phyloP scores from a whole-genome alignment of 1,140 invertebrate species.

The Pectinophora gossypiella region DNA sequence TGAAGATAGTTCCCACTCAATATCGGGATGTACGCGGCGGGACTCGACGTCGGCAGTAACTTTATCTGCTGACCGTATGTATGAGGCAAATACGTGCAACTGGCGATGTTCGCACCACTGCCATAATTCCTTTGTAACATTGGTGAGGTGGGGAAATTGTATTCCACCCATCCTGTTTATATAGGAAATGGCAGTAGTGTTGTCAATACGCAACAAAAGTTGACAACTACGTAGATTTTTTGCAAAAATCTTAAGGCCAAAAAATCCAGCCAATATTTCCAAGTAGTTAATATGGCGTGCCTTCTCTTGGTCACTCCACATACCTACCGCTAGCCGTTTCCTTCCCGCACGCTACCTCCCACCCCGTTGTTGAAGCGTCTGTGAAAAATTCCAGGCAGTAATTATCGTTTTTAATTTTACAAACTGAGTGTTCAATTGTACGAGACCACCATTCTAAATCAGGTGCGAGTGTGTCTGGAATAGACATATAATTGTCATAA shows the following conservation, averaged over 20 bases:
- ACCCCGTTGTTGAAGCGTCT: slow-evolving; percentile 40
- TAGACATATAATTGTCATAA: neutral
- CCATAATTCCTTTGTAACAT: neutral
- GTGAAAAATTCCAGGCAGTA: slow-evolving; percentile 36
- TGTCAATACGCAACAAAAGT: slow-evolving; percentile 23
- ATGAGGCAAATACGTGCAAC: neutral
- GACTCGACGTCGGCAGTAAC: slow-evolving; percentile 1
- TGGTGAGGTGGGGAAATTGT: slow-evolving; percentile 3
- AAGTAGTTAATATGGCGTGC: slow-evolving; percentile 9
- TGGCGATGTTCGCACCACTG: slow-evolving; percentile 4
- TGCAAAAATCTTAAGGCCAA: slow-evolving; percentile 11
- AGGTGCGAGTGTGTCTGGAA: neutral
- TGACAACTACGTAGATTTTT: slow-evolving; percentile 10
- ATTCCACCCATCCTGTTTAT: too few species aligned
- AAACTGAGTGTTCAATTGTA: neutral
- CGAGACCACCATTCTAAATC: neutral
- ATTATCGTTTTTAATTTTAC: neutral
- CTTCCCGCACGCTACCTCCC: slow-evolving; percentile 24
- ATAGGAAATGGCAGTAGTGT: neutral
- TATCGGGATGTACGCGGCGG: neutral
- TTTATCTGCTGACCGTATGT: slow-evolving; percentile 4
- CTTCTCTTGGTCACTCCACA: slow-evolving; percentile 19
- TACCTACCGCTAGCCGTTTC: slow-evolving; percentile 23
- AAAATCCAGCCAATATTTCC: slow-evolving; percentile 11
- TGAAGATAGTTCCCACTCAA: neutral